phyloP scores from a whole-genome alignment of 1,140 invertebrate species.

The Akabosia matsudoensis region DNA sequence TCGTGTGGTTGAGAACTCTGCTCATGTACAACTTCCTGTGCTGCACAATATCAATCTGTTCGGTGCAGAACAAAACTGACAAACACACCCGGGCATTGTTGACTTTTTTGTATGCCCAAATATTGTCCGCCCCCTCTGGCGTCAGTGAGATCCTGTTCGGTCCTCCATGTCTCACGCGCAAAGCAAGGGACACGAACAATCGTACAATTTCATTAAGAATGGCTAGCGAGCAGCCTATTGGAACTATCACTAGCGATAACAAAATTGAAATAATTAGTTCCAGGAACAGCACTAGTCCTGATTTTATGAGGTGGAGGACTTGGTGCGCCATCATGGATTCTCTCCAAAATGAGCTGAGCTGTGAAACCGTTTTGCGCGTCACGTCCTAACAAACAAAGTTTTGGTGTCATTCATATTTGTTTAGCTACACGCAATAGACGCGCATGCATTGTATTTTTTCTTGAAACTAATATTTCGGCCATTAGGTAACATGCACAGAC shows the following conservation, averaged over 20 bases:
- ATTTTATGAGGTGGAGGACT: background rate
- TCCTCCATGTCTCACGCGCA: background rate
- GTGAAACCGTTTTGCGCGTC: background rate
- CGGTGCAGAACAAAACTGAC: conserved; percentile 23
- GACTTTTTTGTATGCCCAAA: conserved; percentile 39
- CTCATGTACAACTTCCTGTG: conserved; percentile 28
- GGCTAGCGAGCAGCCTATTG: background rate
- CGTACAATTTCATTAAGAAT: conserved; percentile 22
- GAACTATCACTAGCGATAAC: background rate
- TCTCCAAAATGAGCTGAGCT: background rate
- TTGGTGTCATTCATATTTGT: background rate
- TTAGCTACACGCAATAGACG: too few species aligned
- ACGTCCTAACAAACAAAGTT: background rate
- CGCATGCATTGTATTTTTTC: too few species aligned
- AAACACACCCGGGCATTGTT: conserved; percentile 34
- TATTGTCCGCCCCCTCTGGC: conserved; percentile 33
- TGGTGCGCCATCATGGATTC: background rate
- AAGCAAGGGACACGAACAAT: background rate
- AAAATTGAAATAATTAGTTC: conserved; percentile 2
- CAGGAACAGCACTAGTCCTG: background rate
- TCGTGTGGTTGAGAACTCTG: conserved; percentile 28
- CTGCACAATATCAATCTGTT: conserved; percentile 23
- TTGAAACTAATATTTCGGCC: too few species aligned
- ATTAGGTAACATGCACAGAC: too few species aligned
- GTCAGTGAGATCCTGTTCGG: conserved; percentile 12